Conservation (phyloP, 2,797 vertebrate species). For the Luscinia megarhynchos region DNA sequence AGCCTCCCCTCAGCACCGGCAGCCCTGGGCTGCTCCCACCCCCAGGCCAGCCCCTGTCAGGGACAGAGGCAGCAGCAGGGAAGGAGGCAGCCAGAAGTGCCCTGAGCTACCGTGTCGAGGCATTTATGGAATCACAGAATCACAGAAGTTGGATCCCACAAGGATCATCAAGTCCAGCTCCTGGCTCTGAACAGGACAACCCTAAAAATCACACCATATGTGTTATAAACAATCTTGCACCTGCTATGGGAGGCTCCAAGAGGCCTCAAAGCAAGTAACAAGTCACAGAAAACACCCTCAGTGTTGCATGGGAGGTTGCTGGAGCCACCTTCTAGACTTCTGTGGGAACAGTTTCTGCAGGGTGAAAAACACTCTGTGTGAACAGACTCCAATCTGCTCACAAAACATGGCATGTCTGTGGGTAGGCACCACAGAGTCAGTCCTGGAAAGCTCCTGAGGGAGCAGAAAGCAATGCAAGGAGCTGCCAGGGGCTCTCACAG, state of each 20-base stretch:
- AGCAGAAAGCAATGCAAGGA: not conserved
- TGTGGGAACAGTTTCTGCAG: not conserved
- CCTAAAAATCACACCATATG: slow-evolving; percentile 1
- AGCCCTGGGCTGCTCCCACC: not conserved
- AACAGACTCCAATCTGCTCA: not conserved
- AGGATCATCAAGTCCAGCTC: not conserved
- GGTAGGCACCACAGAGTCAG: not conserved
- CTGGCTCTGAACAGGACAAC: not conserved
- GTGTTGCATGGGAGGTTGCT: not conserved
- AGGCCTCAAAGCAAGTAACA: not conserved
- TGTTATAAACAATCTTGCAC: not conserved
- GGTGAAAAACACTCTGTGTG: not conserved
- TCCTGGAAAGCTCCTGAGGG: not conserved
- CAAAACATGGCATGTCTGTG: not conserved
- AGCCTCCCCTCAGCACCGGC: not conserved
- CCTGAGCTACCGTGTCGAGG: not conserved
- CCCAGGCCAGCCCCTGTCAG: not conserved
- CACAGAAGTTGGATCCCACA: not conserved
- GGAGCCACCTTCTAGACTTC: not conserved
- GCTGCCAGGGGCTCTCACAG: not conserved
- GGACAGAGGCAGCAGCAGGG: not conserved
- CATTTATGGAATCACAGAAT: not conserved
- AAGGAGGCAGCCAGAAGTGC: not conserved
- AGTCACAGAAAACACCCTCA: not conserved
- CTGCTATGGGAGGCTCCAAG: not conserved